phyloP scores from a whole-genome alignment of 2,797 vertebrate species.

The Odontamblyopus rebecca region DNA sequence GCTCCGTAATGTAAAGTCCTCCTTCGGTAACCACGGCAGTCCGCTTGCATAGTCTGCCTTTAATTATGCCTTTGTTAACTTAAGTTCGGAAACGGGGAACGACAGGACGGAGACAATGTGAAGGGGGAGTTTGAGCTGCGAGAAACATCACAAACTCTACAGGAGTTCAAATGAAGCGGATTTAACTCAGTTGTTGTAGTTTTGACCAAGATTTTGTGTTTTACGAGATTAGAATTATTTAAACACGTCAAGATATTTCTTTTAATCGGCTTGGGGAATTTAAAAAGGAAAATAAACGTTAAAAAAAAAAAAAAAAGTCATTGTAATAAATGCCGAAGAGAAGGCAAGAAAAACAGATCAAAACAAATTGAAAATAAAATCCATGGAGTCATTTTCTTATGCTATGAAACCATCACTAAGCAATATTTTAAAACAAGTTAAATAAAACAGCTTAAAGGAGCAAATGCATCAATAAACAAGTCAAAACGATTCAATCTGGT shows the following conservation, averaged over 20 bases:
- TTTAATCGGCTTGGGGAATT: background rate
- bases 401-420: background rate
- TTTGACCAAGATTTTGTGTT: background rate
- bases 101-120: background rate
- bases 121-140: background rate
- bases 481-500: background rate
- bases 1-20: background rate
- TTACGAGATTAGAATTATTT: background rate
- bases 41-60: slow-evolving; percentile 6
- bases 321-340: too few relatives aligned
- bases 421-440: background rate
- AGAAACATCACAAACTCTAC: background rate
- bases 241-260: background rate
- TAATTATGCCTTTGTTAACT: background rate
- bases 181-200: background rate
- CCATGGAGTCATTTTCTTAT: background rate
- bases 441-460: background rate
- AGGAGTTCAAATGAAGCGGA: background rate
- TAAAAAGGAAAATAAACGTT: background rate
- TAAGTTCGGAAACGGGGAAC: background rate
- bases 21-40: background rate
- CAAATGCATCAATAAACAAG: background rate
- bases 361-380: too few relatives aligned
- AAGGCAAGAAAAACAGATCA: too few relatives aligned
- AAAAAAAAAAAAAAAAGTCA: too few relatives aligned